Percentiles rank a stretch among this genome's conserved stretches.
Evolutionary conservation across 2,888 invertebrate genomes (phyloP).

Genomic region (Hydropsyche betteni): DNA sequence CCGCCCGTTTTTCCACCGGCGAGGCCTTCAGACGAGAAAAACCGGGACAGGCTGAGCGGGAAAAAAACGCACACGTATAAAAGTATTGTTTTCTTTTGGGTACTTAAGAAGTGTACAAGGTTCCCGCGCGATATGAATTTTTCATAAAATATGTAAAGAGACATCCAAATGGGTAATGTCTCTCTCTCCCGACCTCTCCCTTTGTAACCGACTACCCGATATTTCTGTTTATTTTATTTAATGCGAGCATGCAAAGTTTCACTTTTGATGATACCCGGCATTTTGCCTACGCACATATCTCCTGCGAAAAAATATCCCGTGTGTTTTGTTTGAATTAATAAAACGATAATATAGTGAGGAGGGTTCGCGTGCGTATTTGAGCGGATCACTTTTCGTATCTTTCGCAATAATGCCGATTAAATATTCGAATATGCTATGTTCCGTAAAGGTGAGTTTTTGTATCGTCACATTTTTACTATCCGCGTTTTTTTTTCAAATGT

Average conservation of each 20-base stretch:
- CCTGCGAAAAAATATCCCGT: not conserved
- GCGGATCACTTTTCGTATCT: no score
- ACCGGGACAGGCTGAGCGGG: not conserved
- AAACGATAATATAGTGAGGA: no score
- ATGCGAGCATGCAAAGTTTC: conserved; percentile 19
- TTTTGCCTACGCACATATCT: conserved; percentile 3
- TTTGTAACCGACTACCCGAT: not conserved
- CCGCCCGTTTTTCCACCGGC: no score
- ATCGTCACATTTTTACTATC: no score
- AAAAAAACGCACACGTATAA: not conserved
- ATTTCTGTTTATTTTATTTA: conserved; percentile 29
- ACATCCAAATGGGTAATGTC: conserved; percentile 29
- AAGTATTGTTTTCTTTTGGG: conserved; percentile 29
- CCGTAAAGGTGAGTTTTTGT: no score
- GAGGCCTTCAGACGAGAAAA: not conserved
- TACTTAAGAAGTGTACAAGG: conserved; percentile 31
- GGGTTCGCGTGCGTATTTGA: no score
- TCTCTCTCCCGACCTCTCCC: not conserved
- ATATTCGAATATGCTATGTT: no score
- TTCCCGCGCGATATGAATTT: conserved; percentile 37
- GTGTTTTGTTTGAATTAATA: not conserved
- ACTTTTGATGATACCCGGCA: not conserved
- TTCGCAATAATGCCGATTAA: no score
- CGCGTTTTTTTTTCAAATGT: no score
- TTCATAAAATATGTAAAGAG: conserved; percentile 39